Evolutionary conservation across 2,797 vertebrate species (phyloP), one percentile per base, ranked within the genome.

Genomic region (Chromis chromis): DNA sequence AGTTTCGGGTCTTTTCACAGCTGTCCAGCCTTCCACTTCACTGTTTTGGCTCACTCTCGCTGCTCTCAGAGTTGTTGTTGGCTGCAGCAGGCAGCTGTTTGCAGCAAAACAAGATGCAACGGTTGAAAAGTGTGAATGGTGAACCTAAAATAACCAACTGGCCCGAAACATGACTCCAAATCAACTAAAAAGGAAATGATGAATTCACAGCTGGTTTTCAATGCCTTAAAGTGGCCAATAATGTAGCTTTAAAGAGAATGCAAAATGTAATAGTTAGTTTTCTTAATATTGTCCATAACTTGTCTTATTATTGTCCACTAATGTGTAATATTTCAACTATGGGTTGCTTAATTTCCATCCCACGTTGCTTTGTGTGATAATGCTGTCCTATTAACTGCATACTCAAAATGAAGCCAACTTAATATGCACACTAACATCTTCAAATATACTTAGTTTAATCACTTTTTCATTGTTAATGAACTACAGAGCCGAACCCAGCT

Each of bases 101-200:
- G 44, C 48, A 58, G 39, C 53, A 25, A 16, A 33, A 13, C 40
- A 14, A 36, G 24, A 19, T 19, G n/a, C 36, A 62, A 21, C 4
- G 52, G 67, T 60, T 33, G 27, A 60, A 59, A 57, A 39, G 31
- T 22, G 17, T 28, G 21, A 63, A 49, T 39, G 16, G n/a, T 46
- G 40, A 17, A 4, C 14, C 4, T 42, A 36, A 10, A 42, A 14
- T 42, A 14, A 4, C 40, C 40, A 42, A 14, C 13, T 42, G 40
- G 40, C 13, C 14, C 25, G 27, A 63, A 9, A 39, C 40, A 48
- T 12, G 12, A 19, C 13, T 46, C 25, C 1, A 12, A 66, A 49
- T 10, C 17, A 49, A 10, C 7, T 7, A n/a, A 49, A 36, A 36
- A 12, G 33, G 3, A 36, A 11, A 10, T n/a, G 33, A 11, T 36